Percentiles rank a stretch among this genome's conserved stretches.
Evolutionary conservation across 2,888 invertebrate genomes (phyloP).

Genomic region (Unio pictorum): DNA sequence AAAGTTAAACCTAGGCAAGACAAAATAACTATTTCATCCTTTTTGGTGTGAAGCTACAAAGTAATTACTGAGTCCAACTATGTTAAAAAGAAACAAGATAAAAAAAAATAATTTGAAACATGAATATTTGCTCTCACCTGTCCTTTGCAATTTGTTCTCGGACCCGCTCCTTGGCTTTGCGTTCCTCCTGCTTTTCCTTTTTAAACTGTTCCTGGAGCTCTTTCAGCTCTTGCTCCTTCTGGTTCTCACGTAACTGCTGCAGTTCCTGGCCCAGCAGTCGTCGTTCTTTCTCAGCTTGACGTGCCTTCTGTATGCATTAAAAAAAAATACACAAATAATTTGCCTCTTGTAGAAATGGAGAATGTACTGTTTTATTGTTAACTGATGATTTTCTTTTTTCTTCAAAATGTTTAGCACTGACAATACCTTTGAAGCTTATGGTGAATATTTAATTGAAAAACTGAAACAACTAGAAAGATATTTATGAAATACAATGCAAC

Average conservation of each 20-base stretch:
- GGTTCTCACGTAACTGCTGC: slow-evolving; percentile 79
- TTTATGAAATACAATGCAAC: too few relatives aligned
- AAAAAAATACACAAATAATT: slow-evolving; percentile 1
- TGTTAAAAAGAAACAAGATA: too few relatives aligned
- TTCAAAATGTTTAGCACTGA: too few relatives aligned
- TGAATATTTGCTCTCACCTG: slow-evolving; percentile 70
- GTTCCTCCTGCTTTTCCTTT: slow-evolving; percentile 84
- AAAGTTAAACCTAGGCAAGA: too few relatives aligned
- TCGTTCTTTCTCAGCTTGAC: slow-evolving; percentile 80
- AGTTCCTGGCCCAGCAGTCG: slow-evolving; percentile 83
- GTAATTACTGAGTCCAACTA: too few relatives aligned
- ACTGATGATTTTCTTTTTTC: neutral
- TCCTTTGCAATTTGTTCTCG: slow-evolving; percentile 89
- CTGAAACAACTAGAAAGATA: too few relatives aligned
- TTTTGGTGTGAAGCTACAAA: too few relatives aligned
- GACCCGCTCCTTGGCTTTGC: slow-evolving; percentile 83
- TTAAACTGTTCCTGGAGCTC: slow-evolving; percentile 82
- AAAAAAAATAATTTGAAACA: too few relatives aligned
- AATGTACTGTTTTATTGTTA: neutral
- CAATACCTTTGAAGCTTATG: too few relatives aligned
- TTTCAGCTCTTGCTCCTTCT: slow-evolving; percentile 83
- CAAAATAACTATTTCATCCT: too few relatives aligned
- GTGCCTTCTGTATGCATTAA: slow-evolving; percentile 58
- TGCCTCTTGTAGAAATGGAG: neutral
- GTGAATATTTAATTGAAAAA: too few relatives aligned